A percentile compares a stretch with the other conserved stretches of the same genome.
These are phyloP conservation scores for Deilephila porcellus DNA, from an alignment of 2,888 invertebrate genomes.

Conservation along the genomic window DNA sequence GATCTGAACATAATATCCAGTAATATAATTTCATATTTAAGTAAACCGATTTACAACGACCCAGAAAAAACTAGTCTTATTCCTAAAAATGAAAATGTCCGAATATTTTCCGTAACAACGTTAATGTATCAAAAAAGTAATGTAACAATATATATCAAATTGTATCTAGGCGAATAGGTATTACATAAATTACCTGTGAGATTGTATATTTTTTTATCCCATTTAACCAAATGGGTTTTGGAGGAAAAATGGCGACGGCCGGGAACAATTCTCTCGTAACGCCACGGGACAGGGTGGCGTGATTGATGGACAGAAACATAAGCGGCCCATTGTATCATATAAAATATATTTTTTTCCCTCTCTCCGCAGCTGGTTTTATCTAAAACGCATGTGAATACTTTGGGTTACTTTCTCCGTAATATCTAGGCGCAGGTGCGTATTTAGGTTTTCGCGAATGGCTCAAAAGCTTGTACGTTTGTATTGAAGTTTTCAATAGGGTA, in stretches of 20 bases:
- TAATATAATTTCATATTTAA: background rate
- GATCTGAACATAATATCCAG: background rate
- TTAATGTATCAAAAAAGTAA: constrained; percentile 25
- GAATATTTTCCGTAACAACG: background rate
- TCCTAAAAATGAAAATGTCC: constrained; percentile 5
- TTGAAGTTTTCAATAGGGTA: background rate
- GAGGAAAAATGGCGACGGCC: constrained; percentile 34
- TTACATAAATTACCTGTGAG: constrained; percentile 31
- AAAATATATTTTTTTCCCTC: constrained; percentile 47
- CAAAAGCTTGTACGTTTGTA: background rate
- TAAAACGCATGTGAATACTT: constrained; percentile 41
- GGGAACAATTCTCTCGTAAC: constrained; percentile 51
- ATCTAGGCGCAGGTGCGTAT: constrained; percentile 30
- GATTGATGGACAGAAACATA: constrained; percentile 58
- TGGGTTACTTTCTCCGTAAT: constrained; percentile 40
- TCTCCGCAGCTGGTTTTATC: constrained; percentile 43
- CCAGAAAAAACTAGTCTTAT: background rate
- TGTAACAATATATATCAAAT: constrained; percentile 23
- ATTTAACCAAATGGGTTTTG: constrained; percentile 31
- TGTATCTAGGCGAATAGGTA: constrained; percentile 24
- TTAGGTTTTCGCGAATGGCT: background rate
- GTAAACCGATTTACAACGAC: background rate
- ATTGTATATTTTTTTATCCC: constrained; percentile 30
- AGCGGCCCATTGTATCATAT: constrained; percentile 52
- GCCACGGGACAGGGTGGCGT: constrained; percentile 47